Conservation (phyloP, 2,113 vertebrate genomes). For the Thamnaconus septentrionalis region DNA sequence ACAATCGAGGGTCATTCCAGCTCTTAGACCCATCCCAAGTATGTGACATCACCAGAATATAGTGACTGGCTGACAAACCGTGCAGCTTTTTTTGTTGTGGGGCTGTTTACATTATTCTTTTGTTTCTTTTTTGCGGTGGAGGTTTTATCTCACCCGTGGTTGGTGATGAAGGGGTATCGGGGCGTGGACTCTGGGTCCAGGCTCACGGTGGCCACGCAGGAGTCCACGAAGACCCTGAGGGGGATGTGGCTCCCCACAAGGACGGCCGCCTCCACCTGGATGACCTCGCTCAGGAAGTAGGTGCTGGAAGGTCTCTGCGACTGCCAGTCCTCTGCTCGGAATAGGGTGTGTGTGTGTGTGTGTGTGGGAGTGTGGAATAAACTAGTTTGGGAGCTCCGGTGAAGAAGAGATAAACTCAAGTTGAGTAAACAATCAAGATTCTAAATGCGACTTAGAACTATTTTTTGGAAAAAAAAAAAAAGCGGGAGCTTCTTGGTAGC, state of each 20-base stretch:
- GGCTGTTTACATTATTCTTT: background rate
- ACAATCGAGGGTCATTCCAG: background rate
- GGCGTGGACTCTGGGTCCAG: conserved; percentile 38
- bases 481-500: no score
- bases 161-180: conserved; percentile 53
- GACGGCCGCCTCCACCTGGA: conserved; percentile 63
- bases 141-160: conserved; percentile 56
- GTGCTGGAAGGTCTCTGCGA: conserved; percentile 35
- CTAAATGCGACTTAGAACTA: no score
- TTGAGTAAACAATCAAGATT: no score
- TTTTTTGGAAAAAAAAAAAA: no score
- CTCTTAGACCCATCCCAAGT: conserved; percentile 2
- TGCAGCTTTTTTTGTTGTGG: background rate
- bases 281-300: conserved; percentile 48
- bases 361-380: background rate
- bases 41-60: background rate
- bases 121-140: background rate
- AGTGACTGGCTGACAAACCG: conserved; percentile 1
- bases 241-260: conserved; percentile 51
- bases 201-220: conserved; percentile 56
- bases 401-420: no score
- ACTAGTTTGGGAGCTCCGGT: background rate
- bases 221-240: conserved; percentile 64
- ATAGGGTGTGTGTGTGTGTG: background rate
- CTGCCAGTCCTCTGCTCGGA: conserved; percentile 65